Base-by-base conservation (phyloP, 2,797 vertebrate species). In the Lacerta bilineata region DNA sequence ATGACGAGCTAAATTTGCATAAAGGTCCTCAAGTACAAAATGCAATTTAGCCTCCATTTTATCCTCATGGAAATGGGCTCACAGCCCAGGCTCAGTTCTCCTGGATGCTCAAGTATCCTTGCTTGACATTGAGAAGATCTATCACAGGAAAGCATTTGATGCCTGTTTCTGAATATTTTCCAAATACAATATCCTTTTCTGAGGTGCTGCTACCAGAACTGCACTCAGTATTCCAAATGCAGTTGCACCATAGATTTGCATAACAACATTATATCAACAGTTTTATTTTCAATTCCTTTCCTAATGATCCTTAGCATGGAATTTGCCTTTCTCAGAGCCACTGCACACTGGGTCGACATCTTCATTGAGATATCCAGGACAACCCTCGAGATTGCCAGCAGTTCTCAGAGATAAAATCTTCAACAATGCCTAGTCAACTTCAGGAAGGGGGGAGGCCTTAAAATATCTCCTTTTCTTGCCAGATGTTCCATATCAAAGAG, bases 401-500 rank as follows among this genome's bases (percentile, higher is more conserved):
- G 10, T 66, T 43, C 27, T 66, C 23, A 36, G 20, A 36, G 76
- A 86, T 86, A 86, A 68, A 10, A 86, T 78, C 61, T 50, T 68
- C 75, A 68, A 8, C 27, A 66, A 78, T 46, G 74, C 74, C 27
- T 46, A 66, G 72, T 43, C 59, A 41, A 77, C 43, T n/a, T 46
- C 84, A 43, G 29, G 10, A 66, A 50, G 20, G 10, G 39, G 59
- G 3, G 15, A 15, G 27, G 43, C 36, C 75, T 50, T 79, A 68
- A 86, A 78, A 78, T 86, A 50, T 78, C 61, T 78, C 75, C 8
- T 18, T 46, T 75, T 75, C 39, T 27, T 64, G n/a, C n/a, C 83
- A 68, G 80, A 39, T 18, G n/a, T 75, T 10, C 23, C 20, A 18
- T 75, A 76, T 64, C 75, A 68, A 33, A 50, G 75, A 50, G 61